Percentiles rank a stretch among this genome's conserved stretches.
phyloP scores from a whole-genome alignment of 2,888 invertebrate species.

The Ctena decussata region DNA sequence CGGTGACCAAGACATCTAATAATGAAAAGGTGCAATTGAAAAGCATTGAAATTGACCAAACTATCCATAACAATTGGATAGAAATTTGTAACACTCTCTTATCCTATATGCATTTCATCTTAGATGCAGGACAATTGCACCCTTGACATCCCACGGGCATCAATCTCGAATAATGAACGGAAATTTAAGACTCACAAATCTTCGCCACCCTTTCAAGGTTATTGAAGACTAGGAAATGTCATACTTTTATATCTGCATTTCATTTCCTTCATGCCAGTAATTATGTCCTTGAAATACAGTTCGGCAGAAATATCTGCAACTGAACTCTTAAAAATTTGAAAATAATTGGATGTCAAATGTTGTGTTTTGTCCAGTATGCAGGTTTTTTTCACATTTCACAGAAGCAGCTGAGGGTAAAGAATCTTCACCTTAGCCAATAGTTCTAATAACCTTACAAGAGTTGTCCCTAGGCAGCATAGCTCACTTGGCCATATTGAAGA shows the following conservation, averaged over 20 bases:
- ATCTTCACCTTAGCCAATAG: no score
- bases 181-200: conserved; percentile 10
- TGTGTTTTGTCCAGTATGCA: not conserved
- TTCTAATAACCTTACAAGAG: no score
- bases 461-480: no score
- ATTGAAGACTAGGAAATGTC: not conserved
- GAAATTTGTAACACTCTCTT: conserved; percentile 14
- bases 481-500: no score
- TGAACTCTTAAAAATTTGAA: conserved; percentile 8
- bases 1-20: not conserved
- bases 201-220: not conserved
- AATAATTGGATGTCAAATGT: conserved; percentile 8
- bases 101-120: conserved; percentile 12
- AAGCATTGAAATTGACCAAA: conserved; percentile 13
- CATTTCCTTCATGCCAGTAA: conserved; percentile 2
- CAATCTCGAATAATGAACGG: not conserved
- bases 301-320: conserved; percentile 5
- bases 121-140: conserved; percentile 4
- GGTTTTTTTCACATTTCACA: not conserved
- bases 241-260: conserved; percentile 14
- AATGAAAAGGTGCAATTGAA: conserved; percentile 10
- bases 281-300: conserved; percentile 2
- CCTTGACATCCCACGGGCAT: not conserved
- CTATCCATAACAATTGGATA: conserved; percentile 10
- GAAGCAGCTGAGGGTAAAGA: conserved; percentile 6